A percentile compares a stretch with the other conserved stretches of the same genome.
phyloP scores from a whole-genome alignment of 2,113 vertebrate genomes.

The Ondatra zibethicus region DNA sequence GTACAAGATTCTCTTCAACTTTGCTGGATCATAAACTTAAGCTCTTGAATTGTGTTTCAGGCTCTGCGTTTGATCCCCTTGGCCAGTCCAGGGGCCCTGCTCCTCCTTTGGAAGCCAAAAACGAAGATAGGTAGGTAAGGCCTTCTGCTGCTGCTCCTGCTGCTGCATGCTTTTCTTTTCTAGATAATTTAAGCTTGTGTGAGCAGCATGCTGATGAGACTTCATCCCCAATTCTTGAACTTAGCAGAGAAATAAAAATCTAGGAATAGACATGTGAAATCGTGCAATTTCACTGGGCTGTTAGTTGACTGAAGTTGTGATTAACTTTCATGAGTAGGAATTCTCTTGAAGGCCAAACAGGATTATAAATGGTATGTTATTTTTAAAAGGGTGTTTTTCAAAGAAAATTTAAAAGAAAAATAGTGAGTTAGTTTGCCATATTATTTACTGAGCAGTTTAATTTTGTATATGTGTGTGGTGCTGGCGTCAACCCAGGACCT shows the following conservation, averaged over 20 bases:
- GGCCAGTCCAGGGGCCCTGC: conserved; percentile 94
- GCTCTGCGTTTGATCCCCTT: conserved; percentile 94
- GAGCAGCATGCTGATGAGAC: background rate
- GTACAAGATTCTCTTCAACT: background rate
- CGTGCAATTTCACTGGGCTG: background rate
- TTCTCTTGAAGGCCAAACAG: conserved; percentile 10
- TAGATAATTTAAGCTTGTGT: background rate
- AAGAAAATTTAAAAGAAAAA: conserved; percentile 6
- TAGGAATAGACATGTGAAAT: background rate
- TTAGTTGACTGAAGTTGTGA: background rate
- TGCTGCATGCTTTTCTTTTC: background rate
- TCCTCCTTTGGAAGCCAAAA: conserved; percentile 93
- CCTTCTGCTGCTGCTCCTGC: conserved; percentile 25
- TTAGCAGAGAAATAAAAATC: background rate
- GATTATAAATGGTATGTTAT: background rate
- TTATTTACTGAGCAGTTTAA: conserved; percentile 1
- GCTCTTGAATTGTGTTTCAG: conserved; percentile 83
- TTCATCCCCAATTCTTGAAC: background rate
- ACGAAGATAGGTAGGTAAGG: conserved; percentile 93
- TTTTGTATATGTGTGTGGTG: background rate
- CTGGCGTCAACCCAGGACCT: background rate
- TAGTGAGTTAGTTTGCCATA: background rate
- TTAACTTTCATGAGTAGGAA: conserved; percentile 20
- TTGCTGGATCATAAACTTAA: background rate
- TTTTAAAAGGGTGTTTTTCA: background rate